Conservation (phyloP, 2,113 vertebrate genomes). For the Ceyx cyanopectus region DNA sequence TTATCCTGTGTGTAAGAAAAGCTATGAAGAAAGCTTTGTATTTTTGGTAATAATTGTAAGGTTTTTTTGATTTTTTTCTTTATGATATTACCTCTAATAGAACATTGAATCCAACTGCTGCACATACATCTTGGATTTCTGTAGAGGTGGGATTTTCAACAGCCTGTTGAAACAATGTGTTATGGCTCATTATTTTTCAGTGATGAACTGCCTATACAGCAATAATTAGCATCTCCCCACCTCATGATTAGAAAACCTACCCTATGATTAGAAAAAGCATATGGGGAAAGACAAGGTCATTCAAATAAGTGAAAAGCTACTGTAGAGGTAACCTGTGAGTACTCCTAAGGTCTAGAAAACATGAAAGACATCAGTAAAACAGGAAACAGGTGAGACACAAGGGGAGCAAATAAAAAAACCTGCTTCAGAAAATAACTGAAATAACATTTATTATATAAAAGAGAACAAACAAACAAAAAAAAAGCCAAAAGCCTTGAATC, state of each 20-base stretch:
- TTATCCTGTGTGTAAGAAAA: neutral
- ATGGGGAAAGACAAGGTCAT: neutral
- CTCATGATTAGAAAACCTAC: neutral
- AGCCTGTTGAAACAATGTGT: conserved; percentile 75
- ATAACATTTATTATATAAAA: neutral
- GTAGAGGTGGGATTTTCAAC: conserved; percentile 95
- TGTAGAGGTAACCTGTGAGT: neutral
- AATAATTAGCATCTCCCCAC: neutral
- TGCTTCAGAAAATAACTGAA: neutral
- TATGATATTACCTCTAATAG: conserved; percentile 83
- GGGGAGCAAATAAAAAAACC: neutral
- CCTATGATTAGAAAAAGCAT: neutral
- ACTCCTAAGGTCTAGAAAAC: neutral
- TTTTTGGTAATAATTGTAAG: no score
- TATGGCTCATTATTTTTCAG: neutral
- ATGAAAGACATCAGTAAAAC: neutral
- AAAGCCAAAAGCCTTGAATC: neutral
- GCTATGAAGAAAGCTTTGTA: neutral
- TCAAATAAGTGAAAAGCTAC: neutral
- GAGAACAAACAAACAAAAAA: neutral
- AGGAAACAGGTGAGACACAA: neutral
- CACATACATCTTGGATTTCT: conserved; percentile 93
- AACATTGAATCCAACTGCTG: conserved; percentile 89
- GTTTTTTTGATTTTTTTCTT: no score
- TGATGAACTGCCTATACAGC: neutral